Conservation (phyloP, 1,140 invertebrate species). For the Monochamus saltuarius region DNA sequence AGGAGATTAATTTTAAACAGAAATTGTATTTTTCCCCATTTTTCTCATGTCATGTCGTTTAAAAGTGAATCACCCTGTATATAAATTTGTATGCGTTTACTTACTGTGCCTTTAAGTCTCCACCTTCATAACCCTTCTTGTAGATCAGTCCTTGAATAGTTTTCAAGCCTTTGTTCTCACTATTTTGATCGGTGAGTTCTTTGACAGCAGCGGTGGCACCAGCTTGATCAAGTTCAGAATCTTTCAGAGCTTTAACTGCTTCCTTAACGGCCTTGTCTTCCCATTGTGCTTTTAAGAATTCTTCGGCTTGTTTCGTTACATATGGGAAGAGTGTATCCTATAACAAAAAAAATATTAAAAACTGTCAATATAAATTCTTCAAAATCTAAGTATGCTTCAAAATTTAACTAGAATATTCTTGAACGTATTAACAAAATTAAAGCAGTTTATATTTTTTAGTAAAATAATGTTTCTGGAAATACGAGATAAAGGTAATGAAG, state of each 20-base stretch:
- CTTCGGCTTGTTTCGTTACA: slow-evolving; percentile 68
- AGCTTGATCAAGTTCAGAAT: slow-evolving; percentile 59
- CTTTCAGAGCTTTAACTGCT: slow-evolving; percentile 58
- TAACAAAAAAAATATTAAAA: slow-evolving; percentile 19
- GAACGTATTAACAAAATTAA: too few species aligned
- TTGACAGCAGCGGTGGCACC: slow-evolving; percentile 67
- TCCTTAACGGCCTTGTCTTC: slow-evolving; percentile 66
- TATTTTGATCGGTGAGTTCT: slow-evolving; percentile 75
- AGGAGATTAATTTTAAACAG: too few species aligned
- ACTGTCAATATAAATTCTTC: not conserved
- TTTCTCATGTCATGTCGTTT: too few species aligned
- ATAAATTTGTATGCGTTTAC: too few species aligned
- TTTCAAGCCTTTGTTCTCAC: slow-evolving; percentile 80
- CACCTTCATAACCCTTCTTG: slow-evolving; percentile 77
- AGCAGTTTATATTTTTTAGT: too few species aligned
- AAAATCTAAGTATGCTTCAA: not conserved
- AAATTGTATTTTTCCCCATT: too few species aligned
- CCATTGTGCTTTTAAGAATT: slow-evolving; percentile 73
- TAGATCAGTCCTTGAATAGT: slow-evolving; percentile 87
- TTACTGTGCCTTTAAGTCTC: slow-evolving; percentile 84
- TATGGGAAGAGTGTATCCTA: slow-evolving; percentile 83
- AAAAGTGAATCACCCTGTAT: too few species aligned
- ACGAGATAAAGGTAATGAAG: too few species aligned
- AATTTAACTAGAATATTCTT: not conserved
- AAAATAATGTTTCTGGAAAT: too few species aligned